phyloP scores from a whole-genome alignment of 1,140 invertebrate genomes.

The Drosophila melanogaster region DNA sequence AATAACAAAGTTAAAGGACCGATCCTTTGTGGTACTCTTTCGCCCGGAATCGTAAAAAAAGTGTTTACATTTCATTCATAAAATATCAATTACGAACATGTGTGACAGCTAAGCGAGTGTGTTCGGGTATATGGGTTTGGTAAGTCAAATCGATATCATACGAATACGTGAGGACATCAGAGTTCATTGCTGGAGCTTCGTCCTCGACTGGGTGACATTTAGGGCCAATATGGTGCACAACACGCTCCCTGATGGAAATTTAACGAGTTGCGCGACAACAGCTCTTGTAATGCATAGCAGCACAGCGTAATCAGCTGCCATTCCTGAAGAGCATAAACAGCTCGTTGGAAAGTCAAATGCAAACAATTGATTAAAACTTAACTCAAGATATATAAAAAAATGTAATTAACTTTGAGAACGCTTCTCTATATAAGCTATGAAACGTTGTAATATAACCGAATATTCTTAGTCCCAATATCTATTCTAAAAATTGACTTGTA shows the following conservation, averaged over 20 bases:
- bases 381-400: not conserved
- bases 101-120: slow-evolving; percentile 68
- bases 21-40: slow-evolving; percentile 10
- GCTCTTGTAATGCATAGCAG: slow-evolving; percentile 54
- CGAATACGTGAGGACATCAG: slow-evolving; percentile 82
- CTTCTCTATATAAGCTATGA: too few relatives aligned
- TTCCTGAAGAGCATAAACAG: slow-evolving; percentile 57
- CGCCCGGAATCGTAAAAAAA: slow-evolving; percentile 65
- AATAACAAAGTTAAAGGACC: slow-evolving; percentile 17
- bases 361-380: not conserved
- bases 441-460: too few relatives aligned
- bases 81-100: slow-evolving; percentile 81
- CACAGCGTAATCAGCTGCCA: slow-evolving; percentile 74
- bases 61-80: slow-evolving; percentile 82
- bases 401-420: not conserved
- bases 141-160: slow-evolving; percentile 80
- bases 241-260: slow-evolving; percentile 78
- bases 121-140: slow-evolving; percentile 57
- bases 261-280: slow-evolving; percentile 71
- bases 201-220: slow-evolving; percentile 62
- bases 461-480: too few relatives aligned
- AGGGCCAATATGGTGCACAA: slow-evolving; percentile 73
- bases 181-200: slow-evolving; percentile 66
- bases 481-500: too few relatives aligned
- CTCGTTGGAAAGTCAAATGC: slow-evolving; percentile 32